Evolutionary conservation across 2,888 invertebrate species (phyloP).

Genomic region (Netelia virgata): DNA sequence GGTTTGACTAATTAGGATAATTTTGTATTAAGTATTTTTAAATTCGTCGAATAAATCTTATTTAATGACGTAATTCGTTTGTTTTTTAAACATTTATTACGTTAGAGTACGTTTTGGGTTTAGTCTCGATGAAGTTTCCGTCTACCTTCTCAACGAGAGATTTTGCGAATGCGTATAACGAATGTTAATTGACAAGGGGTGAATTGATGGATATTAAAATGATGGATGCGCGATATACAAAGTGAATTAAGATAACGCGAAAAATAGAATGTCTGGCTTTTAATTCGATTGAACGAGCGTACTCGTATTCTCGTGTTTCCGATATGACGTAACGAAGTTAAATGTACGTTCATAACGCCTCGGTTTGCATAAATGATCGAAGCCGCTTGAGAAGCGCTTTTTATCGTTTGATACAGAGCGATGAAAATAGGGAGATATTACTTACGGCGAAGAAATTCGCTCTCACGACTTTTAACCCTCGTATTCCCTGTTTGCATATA

Average conservation of each 20-base stretch:
- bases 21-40: background rate
- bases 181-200: constrained; percentile 23
- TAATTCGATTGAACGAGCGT: constrained; percentile 46
- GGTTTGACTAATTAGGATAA: background rate
- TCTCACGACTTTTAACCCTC: constrained; percentile 69
- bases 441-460: constrained; percentile 19
- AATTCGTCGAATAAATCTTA: no score
- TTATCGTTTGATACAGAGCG: constrained; percentile 14
- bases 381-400: constrained; percentile 38
- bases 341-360: constrained; percentile 39
- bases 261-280: constrained; percentile 41
- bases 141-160: background rate
- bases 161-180: background rate
- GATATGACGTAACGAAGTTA: constrained; percentile 43
- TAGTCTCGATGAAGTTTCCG: no score
- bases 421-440: constrained; percentile 5
- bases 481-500: background rate
- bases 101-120: no score
- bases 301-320: constrained; percentile 39
- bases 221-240: constrained; percentile 28
- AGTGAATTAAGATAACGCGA: constrained; percentile 32
- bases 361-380: constrained; percentile 59
- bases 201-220: constrained; percentile 31
- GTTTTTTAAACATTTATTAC: no score
- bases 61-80: no score